Evolutionary conservation across 2,113 vertebrate genomes (phyloP).

Genomic region (Ceyx cyanopectus): DNA sequence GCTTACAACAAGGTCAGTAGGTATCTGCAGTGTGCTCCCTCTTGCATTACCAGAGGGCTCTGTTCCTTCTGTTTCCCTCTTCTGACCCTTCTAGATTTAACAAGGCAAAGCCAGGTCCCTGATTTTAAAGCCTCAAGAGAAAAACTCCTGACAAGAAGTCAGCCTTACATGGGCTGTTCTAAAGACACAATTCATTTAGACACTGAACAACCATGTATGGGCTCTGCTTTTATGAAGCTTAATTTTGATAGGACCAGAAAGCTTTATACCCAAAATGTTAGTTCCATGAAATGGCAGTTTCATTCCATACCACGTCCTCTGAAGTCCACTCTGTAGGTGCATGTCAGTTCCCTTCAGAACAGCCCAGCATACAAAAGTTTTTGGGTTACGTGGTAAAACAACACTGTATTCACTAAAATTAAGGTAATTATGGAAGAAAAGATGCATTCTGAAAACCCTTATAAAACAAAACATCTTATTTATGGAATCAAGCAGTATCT

Average conservation of each 20-base stretch:
- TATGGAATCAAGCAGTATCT: neutral
- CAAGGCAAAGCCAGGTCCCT: neutral
- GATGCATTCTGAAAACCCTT: neutral
- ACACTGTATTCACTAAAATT: accelerated
- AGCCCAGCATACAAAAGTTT: neutral
- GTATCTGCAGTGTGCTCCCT: neutral
- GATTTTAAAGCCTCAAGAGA: neutral
- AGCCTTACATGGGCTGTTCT: neutral
- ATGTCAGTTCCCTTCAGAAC: neutral
- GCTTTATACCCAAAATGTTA: neutral
- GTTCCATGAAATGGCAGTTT: neutral
- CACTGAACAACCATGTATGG: neutral
- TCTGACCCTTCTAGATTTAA: neutral
- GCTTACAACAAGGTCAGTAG: neutral
- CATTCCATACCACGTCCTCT: neutral
- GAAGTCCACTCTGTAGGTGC: neutral
- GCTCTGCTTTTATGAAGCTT: neutral
- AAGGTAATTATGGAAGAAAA: neutral
- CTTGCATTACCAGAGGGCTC: neutral
- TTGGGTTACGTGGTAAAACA: neutral
- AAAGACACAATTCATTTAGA: neutral
- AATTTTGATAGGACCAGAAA: neutral
- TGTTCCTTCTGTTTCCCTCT: neutral
- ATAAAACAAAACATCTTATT: neutral
- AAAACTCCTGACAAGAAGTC: neutral